Base-by-base conservation (phyloP, 1,140 invertebrate genomes). In the Drosophila takahashii region DNA sequence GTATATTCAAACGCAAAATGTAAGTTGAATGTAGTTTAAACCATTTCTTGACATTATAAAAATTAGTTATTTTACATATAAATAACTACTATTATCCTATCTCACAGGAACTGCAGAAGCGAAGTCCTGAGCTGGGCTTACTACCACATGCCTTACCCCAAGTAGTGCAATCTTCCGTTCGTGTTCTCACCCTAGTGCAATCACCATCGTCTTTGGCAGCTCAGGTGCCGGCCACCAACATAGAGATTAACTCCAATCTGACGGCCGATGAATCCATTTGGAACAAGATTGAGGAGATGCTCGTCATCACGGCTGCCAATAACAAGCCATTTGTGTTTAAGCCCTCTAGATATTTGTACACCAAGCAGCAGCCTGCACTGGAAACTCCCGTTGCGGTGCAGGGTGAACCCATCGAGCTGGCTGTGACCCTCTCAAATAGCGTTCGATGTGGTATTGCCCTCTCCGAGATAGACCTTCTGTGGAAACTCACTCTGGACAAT, bases 381-480 rank as follows among this genome's bases (percentile, higher is more conserved):
- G 91, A 92, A 6, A 58, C 94, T 79, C 95, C 96, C 9, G 93
- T 95, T 44, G 95, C 95, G 26, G 95, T 97, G 67, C 93, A 96
- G 78, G 95, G 95, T 89, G 98, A 98, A 93, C 95, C 95, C 9
- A 95, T 98, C 51, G 95, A 95, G 92, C 94, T 98, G 53, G 95
- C 95, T 52, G 93, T 98, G 27, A 94, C 95, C 47, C 92, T 98
- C 39, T 93, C 94, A 45, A 98, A 98, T 93, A 87, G 83, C 16
- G 79, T 86, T 11, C 79, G 75, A 10, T 86, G 83, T 53, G 44
- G 83, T 11, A 81, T 86, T 22, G 44, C 47, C 4, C 73, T 86
- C 13, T 69, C 81, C 2, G 70, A 86, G 72, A 93, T 98, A 4
- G 94, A 95, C 79, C 92, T 98, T 15, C 92, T 98, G n/a, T 98